Evolutionary conservation across 2,888 invertebrate species (phyloP).

Genomic region (Eupithecia vulgata): DNA sequence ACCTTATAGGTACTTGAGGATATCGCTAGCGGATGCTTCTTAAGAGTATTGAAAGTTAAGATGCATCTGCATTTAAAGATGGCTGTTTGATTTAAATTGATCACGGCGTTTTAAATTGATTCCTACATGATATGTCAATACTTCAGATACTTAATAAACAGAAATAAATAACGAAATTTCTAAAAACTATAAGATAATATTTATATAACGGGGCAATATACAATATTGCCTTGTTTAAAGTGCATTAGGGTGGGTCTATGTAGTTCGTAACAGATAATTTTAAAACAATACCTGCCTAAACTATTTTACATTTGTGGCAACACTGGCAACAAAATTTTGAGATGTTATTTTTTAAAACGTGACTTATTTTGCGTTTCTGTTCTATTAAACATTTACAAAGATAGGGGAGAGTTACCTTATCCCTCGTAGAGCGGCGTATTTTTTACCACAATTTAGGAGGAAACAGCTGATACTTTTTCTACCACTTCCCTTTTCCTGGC

Average conservation of each 20-base stretch:
- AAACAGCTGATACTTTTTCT: constrained; percentile 40
- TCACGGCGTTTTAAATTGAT: not conserved
- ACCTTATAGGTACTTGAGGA: constrained; percentile 11
- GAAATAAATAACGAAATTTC: too few relatives aligned
- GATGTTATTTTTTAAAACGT: not conserved
- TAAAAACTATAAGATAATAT: too few relatives aligned
- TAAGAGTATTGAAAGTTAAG: not conserved
- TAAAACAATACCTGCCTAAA: too few relatives aligned
- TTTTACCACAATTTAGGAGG: constrained; percentile 23
- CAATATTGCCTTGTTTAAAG: not conserved
- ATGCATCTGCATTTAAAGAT: not conserved
- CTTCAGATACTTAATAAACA: too few relatives aligned
- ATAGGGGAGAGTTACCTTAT: constrained; percentile 9
- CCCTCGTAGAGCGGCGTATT: constrained; percentile 15
- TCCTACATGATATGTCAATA: not conserved
- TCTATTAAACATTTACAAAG: not conserved
- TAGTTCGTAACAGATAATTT: not conserved
- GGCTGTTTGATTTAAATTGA: not conserved
- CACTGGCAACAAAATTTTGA: not conserved
- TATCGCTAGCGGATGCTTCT: constrained; percentile 18
- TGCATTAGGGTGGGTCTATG: not conserved
- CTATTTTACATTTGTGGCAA: too few relatives aligned
- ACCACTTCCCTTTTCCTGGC: constrained; percentile 29
- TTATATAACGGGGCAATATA: too few relatives aligned
- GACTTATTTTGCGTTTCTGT: not conserved